A percentile compares a stretch with the other conserved stretches of the same genome.
phyloP scores from a whole-genome alignment of 2,888 invertebrate species.

The Cinara cedri region DNA sequence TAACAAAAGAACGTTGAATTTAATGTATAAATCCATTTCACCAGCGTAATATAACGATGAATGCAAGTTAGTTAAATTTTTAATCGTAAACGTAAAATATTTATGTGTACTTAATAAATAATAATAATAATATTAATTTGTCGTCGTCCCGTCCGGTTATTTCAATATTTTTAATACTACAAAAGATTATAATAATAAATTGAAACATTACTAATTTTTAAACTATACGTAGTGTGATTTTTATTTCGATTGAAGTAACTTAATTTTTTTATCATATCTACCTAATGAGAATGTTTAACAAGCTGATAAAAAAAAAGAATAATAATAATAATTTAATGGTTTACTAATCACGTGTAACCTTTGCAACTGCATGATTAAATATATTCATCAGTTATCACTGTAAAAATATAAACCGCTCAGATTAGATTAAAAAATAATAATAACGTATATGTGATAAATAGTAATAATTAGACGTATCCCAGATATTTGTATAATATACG shows the following conservation, averaged over 20 bases:
- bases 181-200: too few species aligned
- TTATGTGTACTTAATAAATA: not conserved
- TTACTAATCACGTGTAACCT: constrained; percentile 31
- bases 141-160: too few species aligned
- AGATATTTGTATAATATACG: not conserved
- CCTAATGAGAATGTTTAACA: not conserved
- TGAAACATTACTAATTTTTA: not conserved
- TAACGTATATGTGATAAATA: not conserved
- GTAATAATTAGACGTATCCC: not conserved
- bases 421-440: constrained; percentile 1
- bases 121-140: too few species aligned
- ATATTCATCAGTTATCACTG: not conserved
- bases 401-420: constrained; percentile 14
- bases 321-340: not conserved
- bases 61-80: constrained; percentile 12
- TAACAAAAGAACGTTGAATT: constrained; percentile 18
- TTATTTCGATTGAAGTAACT: constrained; percentile 5
- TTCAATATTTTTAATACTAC: too few species aligned
- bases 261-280: not conserved
- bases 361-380: not conserved
- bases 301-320: not conserved
- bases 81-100: constrained; percentile 9
- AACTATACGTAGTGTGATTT: not conserved
- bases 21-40: constrained; percentile 1
- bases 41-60: not conserved